Evolutionary conservation across 2,113 vertebrate species (phyloP), one percentile per base, ranked within the genome.

Genomic region (Nansenia antarctica): DNA sequence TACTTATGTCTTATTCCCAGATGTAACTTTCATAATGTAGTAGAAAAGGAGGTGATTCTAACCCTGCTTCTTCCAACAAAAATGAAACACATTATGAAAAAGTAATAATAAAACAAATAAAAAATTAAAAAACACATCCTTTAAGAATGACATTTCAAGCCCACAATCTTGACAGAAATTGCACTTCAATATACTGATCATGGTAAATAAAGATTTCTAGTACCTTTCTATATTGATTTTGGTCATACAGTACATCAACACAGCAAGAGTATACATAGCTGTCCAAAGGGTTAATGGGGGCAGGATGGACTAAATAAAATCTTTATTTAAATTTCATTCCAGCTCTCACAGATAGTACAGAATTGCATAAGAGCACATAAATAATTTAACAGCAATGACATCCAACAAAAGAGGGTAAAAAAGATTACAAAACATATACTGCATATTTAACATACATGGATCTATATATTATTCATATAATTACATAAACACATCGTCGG

Each of bases 71-170:
- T 74, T 60, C 34, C 58, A 83, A 84, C 81, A 75, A 72, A 82
- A 76, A 76, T 39, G 42, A 20, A 53, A 71, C 72, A 76, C 52
- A 60, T n/a, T 37, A 74, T 22, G 49, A n/a, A 47, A 65, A 15
- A 69, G 29, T 9, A 18, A 60, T 32, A 76, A 79, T 26, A 55
- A 14, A 81, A 78, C 35, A 75, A 68, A 47, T 52, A 76, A 60
- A 64, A 77, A 29, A 52, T 73, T 22, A 67, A 72, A 14, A 30
- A 61, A 27, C 92, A 93, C 91, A 94, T 92, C 92, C 86, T 92
- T 89, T 75, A 73, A 87, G 88, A 88, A 92, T 87, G 92, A 92
- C 85, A 84, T 92, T 91, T 83, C 88, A 94, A 94, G 92, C 91
- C n/a, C 94, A 95, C 91, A 88, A 86, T 76, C 78, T 79, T 34